A percentile compares a stretch with the other conserved stretches of the same genome.
These are phyloP conservation scores for Cheilosia pagana DNA, from an alignment of 2,888 invertebrate species.

Conservation along the genomic window DNA sequence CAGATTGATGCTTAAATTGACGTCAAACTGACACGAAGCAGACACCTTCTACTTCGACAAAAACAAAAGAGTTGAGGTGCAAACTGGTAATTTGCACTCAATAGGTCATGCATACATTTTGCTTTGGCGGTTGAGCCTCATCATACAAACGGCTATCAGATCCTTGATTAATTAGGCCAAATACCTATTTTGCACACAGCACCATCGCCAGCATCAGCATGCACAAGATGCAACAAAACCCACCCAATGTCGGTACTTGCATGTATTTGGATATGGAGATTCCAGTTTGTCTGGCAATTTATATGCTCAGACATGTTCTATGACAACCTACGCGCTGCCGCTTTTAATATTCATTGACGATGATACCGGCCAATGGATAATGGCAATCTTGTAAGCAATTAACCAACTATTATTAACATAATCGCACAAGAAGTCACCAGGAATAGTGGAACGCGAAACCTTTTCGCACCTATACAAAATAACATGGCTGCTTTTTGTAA, in stretches of 20 bases:
- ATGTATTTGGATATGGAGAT: constrained; percentile 15
- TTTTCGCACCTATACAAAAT: constrained; percentile 38
- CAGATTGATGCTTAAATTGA: too few species aligned
- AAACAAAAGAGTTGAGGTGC: constrained; percentile 47
- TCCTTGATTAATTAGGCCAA: constrained; percentile 16
- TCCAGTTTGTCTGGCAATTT: constrained; percentile 71
- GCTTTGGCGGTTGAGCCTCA: not conserved
- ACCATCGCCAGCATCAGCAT: not conserved
- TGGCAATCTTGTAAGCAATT: constrained; percentile 59
- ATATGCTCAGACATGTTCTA: constrained; percentile 39
- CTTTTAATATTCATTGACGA: constrained; percentile 48
- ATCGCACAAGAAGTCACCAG: constrained; percentile 25
- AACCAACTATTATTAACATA: constrained; percentile 56
- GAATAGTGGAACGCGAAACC: not conserved
- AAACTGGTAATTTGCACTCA: constrained; percentile 7
- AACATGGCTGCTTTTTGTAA: constrained; percentile 1
- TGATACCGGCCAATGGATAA: constrained; percentile 21
- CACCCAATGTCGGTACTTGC: not conserved
- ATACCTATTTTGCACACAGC: constrained; percentile 12
- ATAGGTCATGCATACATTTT: not conserved
- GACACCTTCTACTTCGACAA: not conserved
- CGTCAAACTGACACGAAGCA: not conserved
- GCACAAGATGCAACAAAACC: constrained; percentile 3
- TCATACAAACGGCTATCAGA: not conserved
- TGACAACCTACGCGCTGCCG: constrained; percentile 41